These are phyloP conservation scores for Sphinx pinastri DNA, from an alignment of 2,888 invertebrate genomes.

Conservation along the genomic window DNA sequence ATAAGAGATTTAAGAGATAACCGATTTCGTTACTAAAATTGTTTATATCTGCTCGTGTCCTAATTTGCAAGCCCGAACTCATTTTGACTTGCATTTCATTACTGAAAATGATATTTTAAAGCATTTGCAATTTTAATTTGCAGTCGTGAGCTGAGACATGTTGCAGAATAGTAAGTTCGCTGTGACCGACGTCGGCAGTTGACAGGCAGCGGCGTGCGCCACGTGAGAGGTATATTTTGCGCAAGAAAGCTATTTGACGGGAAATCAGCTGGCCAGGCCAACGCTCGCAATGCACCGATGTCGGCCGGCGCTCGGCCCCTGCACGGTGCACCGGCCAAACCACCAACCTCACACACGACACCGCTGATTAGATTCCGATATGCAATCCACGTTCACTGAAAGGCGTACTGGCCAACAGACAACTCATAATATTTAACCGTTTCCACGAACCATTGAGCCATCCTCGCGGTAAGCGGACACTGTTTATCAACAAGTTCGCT, in stretches of 20 bases:
- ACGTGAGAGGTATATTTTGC: constrained; percentile 54
- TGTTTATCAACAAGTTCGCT: constrained; percentile 73
- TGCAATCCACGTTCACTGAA: constrained; percentile 47
- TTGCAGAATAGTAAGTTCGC: not conserved
- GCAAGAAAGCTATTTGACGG: constrained; percentile 61
- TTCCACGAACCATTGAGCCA: constrained; percentile 54
- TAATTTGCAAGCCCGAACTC: not conserved
- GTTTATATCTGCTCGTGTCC: not conserved
- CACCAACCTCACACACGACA: constrained; percentile 39
- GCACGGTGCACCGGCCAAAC: too few species aligned
- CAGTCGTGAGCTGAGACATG: constrained; percentile 7
- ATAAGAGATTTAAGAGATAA: constrained; percentile 82
- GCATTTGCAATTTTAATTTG: not conserved
- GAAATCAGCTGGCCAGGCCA: constrained; percentile 65
- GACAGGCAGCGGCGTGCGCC: constrained; percentile 30
- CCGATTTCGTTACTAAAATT: constrained; percentile 43
- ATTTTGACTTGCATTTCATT: not conserved
- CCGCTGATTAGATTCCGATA: constrained; percentile 52
- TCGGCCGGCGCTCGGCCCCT: not conserved
- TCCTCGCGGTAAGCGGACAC: constrained; percentile 70
- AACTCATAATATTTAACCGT: constrained; percentile 45
- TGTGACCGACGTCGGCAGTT: constrained; percentile 8
- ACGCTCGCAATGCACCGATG: constrained; percentile 33
- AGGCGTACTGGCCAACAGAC: constrained; percentile 6
- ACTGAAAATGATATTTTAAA: not conserved